phyloP scores from a whole-genome alignment of 2,113 vertebrate genomes.

The Athene cunicularia region DNA sequence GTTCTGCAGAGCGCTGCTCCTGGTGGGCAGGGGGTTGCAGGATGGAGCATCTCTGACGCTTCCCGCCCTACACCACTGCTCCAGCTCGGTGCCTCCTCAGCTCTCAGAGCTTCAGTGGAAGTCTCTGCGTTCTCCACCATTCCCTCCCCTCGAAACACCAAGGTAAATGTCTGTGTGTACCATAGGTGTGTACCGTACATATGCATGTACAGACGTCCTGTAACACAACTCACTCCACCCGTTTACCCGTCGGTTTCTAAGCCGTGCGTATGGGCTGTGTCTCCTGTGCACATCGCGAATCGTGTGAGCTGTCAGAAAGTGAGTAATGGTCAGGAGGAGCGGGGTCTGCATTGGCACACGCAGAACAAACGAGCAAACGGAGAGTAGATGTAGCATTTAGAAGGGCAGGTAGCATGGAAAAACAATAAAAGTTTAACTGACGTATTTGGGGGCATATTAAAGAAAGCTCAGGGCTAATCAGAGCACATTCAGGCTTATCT shows the following conservation, averaged over 20 bases:
- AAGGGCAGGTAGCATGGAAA: not conserved
- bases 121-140: rapidly evolving
- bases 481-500: not conserved
- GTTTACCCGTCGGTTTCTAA: not conserved
- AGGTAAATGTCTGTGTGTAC: not conserved
- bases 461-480: not conserved
- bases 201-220: rapidly evolving
- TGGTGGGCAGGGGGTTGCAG: rapidly evolving
- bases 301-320: not conserved
- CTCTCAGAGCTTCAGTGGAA: not conserved
- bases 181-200: rapidly evolving
- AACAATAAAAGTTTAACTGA: not conserved
- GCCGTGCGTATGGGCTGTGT: not conserved
- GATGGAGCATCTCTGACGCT: not conserved
- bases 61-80: not conserved
- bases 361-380: no score
- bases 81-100: not conserved
- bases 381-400: no score
- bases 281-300: not conserved
- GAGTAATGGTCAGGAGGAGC: rapidly evolving
- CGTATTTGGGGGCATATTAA: not conserved
- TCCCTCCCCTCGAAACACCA: not conserved
- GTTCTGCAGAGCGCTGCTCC: not conserved
- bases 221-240: rapidly evolving
- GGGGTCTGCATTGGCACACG: rapidly evolving